Conservation (phyloP, 2,113 vertebrate genomes). For the Notarius lentiginosus region DNA sequence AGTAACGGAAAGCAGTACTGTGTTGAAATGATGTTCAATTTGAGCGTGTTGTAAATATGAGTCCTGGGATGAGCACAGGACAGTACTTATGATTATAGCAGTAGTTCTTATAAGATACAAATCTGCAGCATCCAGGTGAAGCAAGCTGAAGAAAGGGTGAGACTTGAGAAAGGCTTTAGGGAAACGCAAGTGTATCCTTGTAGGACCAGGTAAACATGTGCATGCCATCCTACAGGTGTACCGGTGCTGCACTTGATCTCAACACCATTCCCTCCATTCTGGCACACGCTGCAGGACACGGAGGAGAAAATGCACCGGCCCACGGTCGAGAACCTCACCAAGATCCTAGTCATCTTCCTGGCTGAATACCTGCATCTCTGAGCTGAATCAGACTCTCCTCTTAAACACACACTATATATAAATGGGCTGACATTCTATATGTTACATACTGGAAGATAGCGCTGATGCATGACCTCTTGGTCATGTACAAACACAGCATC, state of each 20-base stretch:
- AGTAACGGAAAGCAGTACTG: not conserved
- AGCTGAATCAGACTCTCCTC: slow-evolving; percentile 16
- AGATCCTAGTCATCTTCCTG: slow-evolving; percentile 80
- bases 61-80: not conserved
- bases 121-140: not conserved
- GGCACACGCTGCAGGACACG: slow-evolving; percentile 83
- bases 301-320: slow-evolving; percentile 83
- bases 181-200: not conserved
- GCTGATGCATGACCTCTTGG: slow-evolving; percentile 1
- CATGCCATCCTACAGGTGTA: slow-evolving; percentile 68
- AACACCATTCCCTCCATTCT: slow-evolving; percentile 86
- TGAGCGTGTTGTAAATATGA: not conserved
- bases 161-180: not conserved
- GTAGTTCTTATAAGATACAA: not conserved
- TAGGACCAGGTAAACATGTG: not conserved
- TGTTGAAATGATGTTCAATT: not conserved
- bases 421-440: not conserved
- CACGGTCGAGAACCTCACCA: slow-evolving; percentile 82
- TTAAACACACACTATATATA: not conserved
- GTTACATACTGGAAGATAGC: not conserved
- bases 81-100: not conserved
- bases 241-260: slow-evolving; percentile 85
- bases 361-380: slow-evolving; percentile 81
- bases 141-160: not conserved
- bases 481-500: not conserved